Percentiles rank a stretch among this genome's conserved stretches.
phyloP scores from a whole-genome alignment of 2,797 vertebrate genomes.

The Pantherophis alleghaniensis region DNA sequence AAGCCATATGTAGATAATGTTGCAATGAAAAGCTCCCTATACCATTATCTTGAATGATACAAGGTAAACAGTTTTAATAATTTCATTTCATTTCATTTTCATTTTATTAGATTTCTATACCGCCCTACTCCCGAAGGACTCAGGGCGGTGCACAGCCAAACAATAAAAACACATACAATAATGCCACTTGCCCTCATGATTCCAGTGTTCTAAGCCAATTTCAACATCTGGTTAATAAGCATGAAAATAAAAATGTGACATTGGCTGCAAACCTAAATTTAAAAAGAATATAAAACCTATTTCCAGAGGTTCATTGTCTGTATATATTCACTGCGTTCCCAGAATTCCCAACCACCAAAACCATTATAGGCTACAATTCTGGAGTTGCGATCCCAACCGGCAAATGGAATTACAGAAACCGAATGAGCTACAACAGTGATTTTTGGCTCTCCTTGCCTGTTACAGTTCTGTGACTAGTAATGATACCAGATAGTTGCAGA shows the following conservation, averaged over 20 bases:
- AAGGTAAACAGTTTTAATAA: neutral
- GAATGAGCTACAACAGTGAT: neutral
- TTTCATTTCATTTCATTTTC: too few relatives aligned
- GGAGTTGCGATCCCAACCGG: neutral
- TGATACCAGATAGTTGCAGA: constrained; percentile 39
- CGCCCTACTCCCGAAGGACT: too few relatives aligned
- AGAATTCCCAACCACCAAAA: neutral
- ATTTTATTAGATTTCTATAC: too few relatives aligned
- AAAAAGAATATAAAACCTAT: neutral
- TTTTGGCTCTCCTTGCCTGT: constrained; percentile 44
- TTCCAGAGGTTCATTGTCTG: neutral
- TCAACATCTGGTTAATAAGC: constrained; percentile 11
- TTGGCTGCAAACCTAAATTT: neutral
- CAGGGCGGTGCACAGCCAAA: too few relatives aligned
- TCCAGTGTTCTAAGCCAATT: neutral
- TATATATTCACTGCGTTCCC: neutral
- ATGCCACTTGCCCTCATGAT: neutral
- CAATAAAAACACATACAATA: too few relatives aligned
- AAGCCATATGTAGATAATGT: neutral
- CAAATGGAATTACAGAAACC: constrained; percentile 4
- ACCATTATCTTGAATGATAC: neutral
- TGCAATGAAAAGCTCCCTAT: neutral
- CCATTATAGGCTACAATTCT: constrained; percentile 22
- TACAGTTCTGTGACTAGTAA: constrained; percentile 26
- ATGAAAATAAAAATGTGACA: constrained; percentile 27